These are phyloP conservation scores for Rana temporaria DNA, from an alignment of 2,113 vertebrate genomes.

Conservation along the genomic window DNA sequence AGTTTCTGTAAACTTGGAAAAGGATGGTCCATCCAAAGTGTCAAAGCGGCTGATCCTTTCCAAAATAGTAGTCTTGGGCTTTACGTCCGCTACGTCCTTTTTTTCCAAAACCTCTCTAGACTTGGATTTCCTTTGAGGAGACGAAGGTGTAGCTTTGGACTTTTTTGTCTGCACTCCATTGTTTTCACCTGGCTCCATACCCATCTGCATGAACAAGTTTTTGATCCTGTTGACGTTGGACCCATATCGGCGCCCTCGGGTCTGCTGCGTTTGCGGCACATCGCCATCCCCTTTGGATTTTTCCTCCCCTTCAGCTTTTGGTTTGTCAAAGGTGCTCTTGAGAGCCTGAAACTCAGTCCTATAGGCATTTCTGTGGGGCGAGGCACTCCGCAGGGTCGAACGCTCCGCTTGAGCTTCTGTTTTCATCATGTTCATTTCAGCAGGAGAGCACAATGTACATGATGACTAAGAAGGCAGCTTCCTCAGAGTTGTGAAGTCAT, in stretches of 20 bases:
- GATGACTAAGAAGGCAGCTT: constrained; percentile 26
- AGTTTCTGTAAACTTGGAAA: constrained; percentile 93
- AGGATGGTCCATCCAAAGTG: constrained; percentile 78
- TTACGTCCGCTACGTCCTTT: constrained; percentile 84
- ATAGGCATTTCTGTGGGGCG: constrained; percentile 97
- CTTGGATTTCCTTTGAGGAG: constrained; percentile 84
- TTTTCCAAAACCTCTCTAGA: constrained; percentile 91
- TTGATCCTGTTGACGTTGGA: constrained; percentile 98
- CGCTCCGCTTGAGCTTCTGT: constrained; percentile 93
- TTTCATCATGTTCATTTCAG: constrained; percentile 94
- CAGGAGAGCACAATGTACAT: constrained; percentile 77
- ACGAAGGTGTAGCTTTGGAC: constrained; percentile 73
- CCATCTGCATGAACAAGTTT: constrained; percentile 99
- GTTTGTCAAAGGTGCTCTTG: constrained; percentile 96
- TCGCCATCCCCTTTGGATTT: constrained; percentile 80
- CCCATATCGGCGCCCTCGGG: constrained; percentile 92
- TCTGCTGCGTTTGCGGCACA: constrained; percentile 82
- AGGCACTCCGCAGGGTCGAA: constrained; percentile 92
- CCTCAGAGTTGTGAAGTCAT: constrained; percentile 46
- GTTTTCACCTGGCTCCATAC: constrained; percentile 80
- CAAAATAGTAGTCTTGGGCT: constrained; percentile 81
- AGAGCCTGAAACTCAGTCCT: constrained; percentile 96
- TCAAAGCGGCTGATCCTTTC: constrained; percentile 85
- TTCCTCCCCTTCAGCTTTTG: constrained; percentile 83
- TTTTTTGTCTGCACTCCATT: constrained; percentile 70